Evolutionary conservation across 2,888 invertebrate species (phyloP).

Genomic region (Ormyrus thymus): DNA sequence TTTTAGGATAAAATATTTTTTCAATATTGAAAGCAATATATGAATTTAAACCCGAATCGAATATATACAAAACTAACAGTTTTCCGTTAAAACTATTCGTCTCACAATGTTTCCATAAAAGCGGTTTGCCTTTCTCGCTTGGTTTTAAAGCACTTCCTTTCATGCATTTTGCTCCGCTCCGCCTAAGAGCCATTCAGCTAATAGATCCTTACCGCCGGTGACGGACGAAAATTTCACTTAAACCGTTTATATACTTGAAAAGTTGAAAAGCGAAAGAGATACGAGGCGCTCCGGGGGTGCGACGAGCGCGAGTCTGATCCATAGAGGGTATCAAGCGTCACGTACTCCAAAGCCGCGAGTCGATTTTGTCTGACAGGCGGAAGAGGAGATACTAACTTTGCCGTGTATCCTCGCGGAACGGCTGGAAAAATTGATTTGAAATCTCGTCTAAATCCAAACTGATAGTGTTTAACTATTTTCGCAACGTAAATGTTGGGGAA

Average conservation of each 20-base stretch:
- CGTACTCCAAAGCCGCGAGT: constrained; percentile 37
- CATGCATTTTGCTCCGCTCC: not conserved
- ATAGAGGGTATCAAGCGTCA: constrained; percentile 35
- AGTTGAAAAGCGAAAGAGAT: constrained; percentile 49
- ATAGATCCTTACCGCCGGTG: constrained; percentile 27
- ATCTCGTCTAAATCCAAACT: constrained; percentile 36
- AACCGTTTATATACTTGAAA: constrained; percentile 39
- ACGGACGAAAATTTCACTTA: constrained; percentile 25
- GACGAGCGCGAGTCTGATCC: constrained; percentile 34
- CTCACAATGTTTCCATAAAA: not conserved
- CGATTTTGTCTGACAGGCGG: constrained; percentile 49
- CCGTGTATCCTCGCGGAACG: constrained; percentile 21
- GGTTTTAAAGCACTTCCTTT: not conserved
- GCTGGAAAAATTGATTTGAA: constrained; percentile 42
- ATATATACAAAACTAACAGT: too few relatives aligned
- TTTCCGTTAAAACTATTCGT: too few relatives aligned
- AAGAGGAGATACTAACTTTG: constrained; percentile 35
- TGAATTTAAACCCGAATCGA: too few relatives aligned
- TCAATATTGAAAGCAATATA: too few relatives aligned
- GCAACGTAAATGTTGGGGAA: not conserved
- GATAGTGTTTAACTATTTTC: constrained; percentile 16
- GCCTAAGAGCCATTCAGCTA: not conserved
- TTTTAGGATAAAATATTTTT: too few relatives aligned
- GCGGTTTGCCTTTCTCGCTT: not conserved
- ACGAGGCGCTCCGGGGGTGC: constrained; percentile 34